Conservation (phyloP, 2,888 invertebrate genomes). For the Lithophane leautieri region DNA sequence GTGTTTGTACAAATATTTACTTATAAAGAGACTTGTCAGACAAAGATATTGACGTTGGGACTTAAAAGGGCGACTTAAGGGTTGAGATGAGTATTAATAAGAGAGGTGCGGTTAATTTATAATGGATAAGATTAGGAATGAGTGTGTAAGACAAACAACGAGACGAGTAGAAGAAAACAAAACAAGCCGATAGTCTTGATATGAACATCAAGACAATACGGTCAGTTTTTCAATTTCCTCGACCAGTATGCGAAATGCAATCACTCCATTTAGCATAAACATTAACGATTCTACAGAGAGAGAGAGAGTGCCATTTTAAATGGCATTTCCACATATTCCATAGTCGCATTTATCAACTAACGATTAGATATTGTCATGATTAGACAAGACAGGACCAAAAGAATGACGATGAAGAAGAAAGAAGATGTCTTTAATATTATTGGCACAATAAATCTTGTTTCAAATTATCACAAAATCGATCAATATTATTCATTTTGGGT, state of each 20-base stretch:
- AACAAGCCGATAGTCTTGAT: too few species aligned
- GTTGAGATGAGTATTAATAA: neutral
- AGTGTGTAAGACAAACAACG: neutral
- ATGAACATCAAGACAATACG: neutral
- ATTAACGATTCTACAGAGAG: neutral
- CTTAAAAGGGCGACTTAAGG: neutral
- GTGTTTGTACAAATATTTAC: neutral
- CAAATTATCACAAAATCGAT: slow-evolving; percentile 35
- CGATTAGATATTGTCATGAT: slow-evolving; percentile 22
- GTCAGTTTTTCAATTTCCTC: neutral
- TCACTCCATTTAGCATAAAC: neutral
- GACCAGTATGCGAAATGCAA: neutral
- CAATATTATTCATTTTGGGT: slow-evolving; percentile 33
- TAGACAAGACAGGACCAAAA: neutral
- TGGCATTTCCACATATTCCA: neutral
- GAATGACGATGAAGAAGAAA: too few species aligned
- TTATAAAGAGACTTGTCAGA: neutral
- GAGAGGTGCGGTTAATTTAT: neutral
- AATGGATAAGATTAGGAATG: neutral
- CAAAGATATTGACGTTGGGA: neutral
- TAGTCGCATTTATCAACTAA: slow-evolving; percentile 10
- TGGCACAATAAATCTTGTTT: slow-evolving; percentile 13
- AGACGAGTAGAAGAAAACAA: neutral
- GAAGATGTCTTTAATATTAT: slow-evolving; percentile 9
- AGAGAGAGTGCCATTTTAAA: neutral